phyloP scores from a whole-genome alignment of 2,797 vertebrate genomes.

The Phylloscopus collybita region DNA sequence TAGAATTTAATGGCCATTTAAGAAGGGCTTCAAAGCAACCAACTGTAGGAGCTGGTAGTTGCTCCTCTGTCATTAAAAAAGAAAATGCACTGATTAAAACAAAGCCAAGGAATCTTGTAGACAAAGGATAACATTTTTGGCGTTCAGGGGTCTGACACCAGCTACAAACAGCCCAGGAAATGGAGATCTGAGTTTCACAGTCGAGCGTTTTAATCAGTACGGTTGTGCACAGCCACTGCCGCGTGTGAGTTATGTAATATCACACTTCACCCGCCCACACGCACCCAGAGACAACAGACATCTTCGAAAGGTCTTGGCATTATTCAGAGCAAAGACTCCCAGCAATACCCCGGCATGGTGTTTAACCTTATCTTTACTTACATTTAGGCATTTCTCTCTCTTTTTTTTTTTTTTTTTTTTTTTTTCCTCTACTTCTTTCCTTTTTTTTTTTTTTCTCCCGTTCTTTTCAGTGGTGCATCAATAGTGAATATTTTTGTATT shows the following conservation, averaged over 20 bases:
- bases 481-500: not conserved
- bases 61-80: constrained; percentile 17
- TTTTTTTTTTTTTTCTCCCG: fast-evolving
- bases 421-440: too few relatives aligned
- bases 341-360: constrained; percentile 14
- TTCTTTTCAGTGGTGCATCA: not conserved
- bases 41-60: constrained; percentile 8
- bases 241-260: constrained; percentile 59
- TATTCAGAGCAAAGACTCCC: constrained; percentile 47
- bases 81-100: constrained; percentile 40
- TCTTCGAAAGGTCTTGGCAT: constrained; percentile 60
- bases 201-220: not conserved
- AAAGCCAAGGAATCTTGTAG: constrained; percentile 7
- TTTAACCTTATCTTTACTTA: constrained; percentile 54
- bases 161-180: constrained; percentile 16
- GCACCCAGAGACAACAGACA: constrained; percentile 27
- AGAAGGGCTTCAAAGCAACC: constrained; percentile 27
- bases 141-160: constrained; percentile 9
- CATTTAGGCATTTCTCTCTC: not conserved
- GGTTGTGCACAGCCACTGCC: constrained; percentile 45
- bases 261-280: constrained; percentile 17
- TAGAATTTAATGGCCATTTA: constrained; percentile 27
- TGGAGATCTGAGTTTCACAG: constrained; percentile 30
- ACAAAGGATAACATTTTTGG: constrained; percentile 23
- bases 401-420: fast-evolving